Base-by-base conservation (phyloP, 2,113 vertebrate species). In the Tragelaphus buxtoni region DNA sequence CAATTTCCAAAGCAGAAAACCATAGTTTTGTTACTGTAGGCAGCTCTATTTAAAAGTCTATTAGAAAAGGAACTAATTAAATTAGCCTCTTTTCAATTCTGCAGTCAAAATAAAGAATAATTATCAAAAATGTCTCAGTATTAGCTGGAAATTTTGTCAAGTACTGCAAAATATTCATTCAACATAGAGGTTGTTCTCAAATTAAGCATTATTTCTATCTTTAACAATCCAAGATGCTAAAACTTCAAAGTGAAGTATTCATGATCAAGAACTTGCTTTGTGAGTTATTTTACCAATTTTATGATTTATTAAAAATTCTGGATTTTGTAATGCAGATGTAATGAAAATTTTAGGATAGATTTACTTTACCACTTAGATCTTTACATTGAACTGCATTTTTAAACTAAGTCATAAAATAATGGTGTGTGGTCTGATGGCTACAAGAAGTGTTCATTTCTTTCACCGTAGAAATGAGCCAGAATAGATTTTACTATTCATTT, bases 121-220 rank as follows among this genome's bases (percentile, higher is more conserved):
- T 85, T 92, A 35, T 7, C 79, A 92, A 7, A 95, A 93, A 76
- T 58, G 49, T 9, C n/a, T 91, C 53, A 30, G 42, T 18, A 81
- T 74, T 97, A n/a, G 12, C 45, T 76, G 39, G 39, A 76, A 95
- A 81, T 9, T 51, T 93, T 92, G 22, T n/a, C 53, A 94, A 89
- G 51, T 58, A 47, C 58, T 65, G 9, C 28, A 97, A 97, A 95
- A 85, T 87, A 88, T 4, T 3, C 28, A 58, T 82, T 69, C n/a
- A 95, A 77, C 76, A 85, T 13, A 85, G 32, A 88, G 58, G 61
- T 56, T 88, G 63, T 91, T 83, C 55, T 95, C 39, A 89, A 58
- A 77, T 76, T 89, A 94, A 95, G 53, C 22, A 87, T 86, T 56
- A 72, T 79, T 96, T 94, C 65, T 96, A 72, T 74, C 55, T 89